Evolutionary conservation across 2,888 invertebrate genomes (phyloP), one percentile per base, ranked within the genome.

Genomic region (Meteorus colon): DNA sequence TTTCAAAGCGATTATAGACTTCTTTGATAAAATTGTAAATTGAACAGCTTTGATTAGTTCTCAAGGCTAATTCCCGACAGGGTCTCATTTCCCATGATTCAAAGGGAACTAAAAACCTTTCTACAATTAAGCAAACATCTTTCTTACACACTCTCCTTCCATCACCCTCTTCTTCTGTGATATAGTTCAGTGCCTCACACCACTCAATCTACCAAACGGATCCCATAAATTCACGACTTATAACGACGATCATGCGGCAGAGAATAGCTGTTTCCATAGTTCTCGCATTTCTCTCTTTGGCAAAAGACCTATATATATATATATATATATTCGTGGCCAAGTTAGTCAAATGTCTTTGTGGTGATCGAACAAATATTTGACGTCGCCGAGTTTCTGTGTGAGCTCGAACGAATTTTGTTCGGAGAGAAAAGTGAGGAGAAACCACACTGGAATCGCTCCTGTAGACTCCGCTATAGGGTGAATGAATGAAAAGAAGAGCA

Each of bases 281-380:
- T 70, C 59, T 34, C 16, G 14, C 41, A 41, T 41, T 48, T 45
- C 41, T 63, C 66, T 37, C 27, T 55, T 41, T 60, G 60, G 27
- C 37, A 41, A 65, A 66, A 78, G 82, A 79, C 80, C 83, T 86
- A 87, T 86, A 84, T 80, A 81, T 82, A 81, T 86, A 84, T 80
- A 81, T 82, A 81, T 82, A 82, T 82, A 82, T 82, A 83, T 81
- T 65, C 45, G 31, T 41, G 45, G 82, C 81, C 85, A 84, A 88
- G 85, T 87, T 85, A 85, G 85, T 82, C 85, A 84, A 88, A 88
- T 87, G 87, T 88, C 88, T 88, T 87, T 85, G 87, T 85, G 86
- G 89, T 88, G 89, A 89, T 89, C 88, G 88, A 84, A 86, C 88
- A 89, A 89, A 89, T 89, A 89, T 88, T 88, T 88, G 87, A 86